Percentiles rank a stretch among this genome's conserved stretches.
Conservation (phyloP, 2,888 invertebrate genomes). For the Lycocerus yunnanus region DNA sequence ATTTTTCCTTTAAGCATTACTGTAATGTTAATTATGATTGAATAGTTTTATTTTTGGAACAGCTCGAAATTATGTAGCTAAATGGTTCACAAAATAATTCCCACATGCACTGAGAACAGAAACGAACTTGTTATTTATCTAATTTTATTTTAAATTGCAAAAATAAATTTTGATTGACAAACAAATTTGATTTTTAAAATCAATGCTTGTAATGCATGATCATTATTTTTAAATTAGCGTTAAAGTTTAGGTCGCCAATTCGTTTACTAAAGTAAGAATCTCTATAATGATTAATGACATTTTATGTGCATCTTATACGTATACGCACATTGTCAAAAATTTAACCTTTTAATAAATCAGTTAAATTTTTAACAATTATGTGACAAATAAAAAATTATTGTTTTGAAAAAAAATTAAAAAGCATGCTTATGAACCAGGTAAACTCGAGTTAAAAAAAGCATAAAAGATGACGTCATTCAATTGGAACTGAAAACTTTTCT, state of each 20-base stretch:
- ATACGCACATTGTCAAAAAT: not conserved
- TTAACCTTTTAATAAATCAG: not conserved
- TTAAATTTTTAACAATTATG: too few species aligned
- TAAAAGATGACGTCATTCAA: slow-evolving; percentile 25
- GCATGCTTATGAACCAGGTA: not conserved
- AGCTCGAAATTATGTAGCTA: not conserved
- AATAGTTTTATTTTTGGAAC: not conserved
- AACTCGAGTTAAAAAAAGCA: slow-evolving; percentile 12
- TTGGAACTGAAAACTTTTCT: slow-evolving; percentile 46
- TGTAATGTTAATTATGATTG: not conserved
- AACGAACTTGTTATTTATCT: not conserved
- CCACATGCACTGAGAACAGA: not conserved
- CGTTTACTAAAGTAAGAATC: too few species aligned
- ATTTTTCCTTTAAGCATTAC: too few species aligned
- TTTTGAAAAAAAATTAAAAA: not conserved
- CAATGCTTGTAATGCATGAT: not conserved
- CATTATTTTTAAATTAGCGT: not conserved
- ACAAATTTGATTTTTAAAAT: not conserved
- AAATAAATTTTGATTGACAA: not conserved
- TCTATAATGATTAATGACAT: not conserved
- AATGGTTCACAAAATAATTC: not conserved
- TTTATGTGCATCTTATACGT: not conserved
- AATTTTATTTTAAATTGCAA: not conserved
- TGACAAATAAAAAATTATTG: not conserved
- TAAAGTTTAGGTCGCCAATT: not conserved